Evolutionary conservation across 1,140 invertebrate species (phyloP), one percentile per base, ranked within the genome.

Genomic region (Drosophila funebris): DNA sequence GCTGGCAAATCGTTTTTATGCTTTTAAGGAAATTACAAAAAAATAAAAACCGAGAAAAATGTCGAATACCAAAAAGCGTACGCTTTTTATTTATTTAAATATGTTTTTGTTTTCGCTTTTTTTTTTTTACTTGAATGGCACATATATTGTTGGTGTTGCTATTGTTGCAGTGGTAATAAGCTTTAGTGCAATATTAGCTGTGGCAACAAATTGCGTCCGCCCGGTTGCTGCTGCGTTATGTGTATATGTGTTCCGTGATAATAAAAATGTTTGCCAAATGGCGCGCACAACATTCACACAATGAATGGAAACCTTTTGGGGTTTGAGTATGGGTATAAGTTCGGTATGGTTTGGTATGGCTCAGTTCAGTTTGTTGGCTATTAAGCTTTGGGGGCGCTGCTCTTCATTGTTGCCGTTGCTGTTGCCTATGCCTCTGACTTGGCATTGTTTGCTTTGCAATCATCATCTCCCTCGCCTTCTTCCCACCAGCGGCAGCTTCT

Each of bases 191-290:
- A 72, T 72, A 72, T 66, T 67, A 67, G 69, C 53, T 72, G 62
- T 67, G 33, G 61, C 68, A 41, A 71, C 68, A 71, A 71, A 64
- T 71, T 71, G 68, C 41, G n/a, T 3, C 46, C 37, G 27, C 24
- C 20, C 39, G 24, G 18, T 48, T 64, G 22, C 20, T 20, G 44
- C 44, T 8, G 31, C 68, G 39, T 67, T 72, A 4, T 67, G 62
- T 72, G 36, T 31, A 9, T 56, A 66, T 64, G 60, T 70, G 61
- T 64, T 71, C 61, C 68, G 56, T 66, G 62, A 72, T 72, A 72
- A 72, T 72, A 72, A 68, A 73, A 73, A 68, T 73, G 63, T 68
- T 73, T 73, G 71, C 71, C 71, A 73, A 73, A 73, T 73, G 71
- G 71, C 57, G 71, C 70, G 64, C 54, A 61, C 57, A 72, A 54